A percentile compares a stretch with the other conserved stretches of the same genome.
These are phyloP conservation scores for Stramonita haemastoma DNA, from an alignment of 2,888 invertebrate genomes.

Conservation along the genomic window DNA sequence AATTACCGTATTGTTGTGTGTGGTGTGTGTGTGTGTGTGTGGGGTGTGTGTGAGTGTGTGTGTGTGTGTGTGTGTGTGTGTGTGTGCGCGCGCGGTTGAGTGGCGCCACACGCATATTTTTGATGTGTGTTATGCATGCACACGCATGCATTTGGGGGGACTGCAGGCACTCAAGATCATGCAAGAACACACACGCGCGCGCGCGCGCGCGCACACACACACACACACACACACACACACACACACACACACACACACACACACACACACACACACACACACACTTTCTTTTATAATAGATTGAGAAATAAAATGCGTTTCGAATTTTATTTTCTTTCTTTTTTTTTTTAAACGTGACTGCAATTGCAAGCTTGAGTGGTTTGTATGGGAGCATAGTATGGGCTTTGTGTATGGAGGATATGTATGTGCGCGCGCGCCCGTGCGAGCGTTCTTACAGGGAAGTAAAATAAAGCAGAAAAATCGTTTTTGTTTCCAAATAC, in stretches of 20 bases:
- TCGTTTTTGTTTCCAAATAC: too few relatives aligned
- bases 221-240: slow-evolving; percentile 22
- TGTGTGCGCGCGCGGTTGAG: not conserved
- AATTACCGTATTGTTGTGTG: not conserved
- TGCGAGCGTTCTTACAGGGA: too few relatives aligned
- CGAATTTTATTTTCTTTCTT: too few relatives aligned
- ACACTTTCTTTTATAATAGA: too few relatives aligned
- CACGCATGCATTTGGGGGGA: not conserved
- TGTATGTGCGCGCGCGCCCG: too few relatives aligned
- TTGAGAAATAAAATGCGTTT: too few relatives aligned
- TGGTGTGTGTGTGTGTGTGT: slow-evolving; percentile 32
- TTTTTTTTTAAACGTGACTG: too few relatives aligned
- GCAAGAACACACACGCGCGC: not conserved
- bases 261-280: not conserved
- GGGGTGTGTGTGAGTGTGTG: slow-evolving; percentile 22
- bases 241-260: not conserved
- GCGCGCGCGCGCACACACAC: not conserved
- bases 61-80: slow-evolving; percentile 28
- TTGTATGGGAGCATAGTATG: not conserved
- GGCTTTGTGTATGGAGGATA: not conserved
- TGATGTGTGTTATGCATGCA: not conserved
- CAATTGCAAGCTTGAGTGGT: not conserved
- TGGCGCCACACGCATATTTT: not conserved
- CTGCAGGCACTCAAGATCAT: not conserved
- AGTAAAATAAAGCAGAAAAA: too few relatives aligned